Percentiles rank a stretch among this genome's conserved stretches.
Evolutionary conservation across 2,888 invertebrate genomes (phyloP).

Genomic region (Drosophila falleni): DNA sequence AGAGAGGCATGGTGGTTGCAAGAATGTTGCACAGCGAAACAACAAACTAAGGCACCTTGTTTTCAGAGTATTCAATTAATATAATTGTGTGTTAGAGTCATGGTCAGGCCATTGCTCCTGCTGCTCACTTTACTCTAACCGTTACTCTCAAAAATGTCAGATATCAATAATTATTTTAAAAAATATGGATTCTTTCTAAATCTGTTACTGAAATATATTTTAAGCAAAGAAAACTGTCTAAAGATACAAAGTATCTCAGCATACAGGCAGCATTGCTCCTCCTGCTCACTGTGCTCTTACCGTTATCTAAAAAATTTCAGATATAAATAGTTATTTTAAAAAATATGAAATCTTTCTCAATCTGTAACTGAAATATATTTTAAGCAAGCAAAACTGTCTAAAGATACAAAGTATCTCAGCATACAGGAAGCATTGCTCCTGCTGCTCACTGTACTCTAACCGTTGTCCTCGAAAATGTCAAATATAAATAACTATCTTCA

Average conservation of each 20-base stretch:
- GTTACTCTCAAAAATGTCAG: neutral
- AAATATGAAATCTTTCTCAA: neutral
- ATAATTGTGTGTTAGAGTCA: too few species aligned
- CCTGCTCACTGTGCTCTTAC: too few species aligned
- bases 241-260: constrained; percentile 14
- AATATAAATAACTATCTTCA: neutral
- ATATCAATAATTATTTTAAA: neutral
- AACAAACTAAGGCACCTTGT: neutral
- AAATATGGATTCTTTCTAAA: neutral
- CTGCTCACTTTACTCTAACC: neutral
- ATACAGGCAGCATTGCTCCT: constrained; percentile 3
- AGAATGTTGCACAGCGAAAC: neutral
- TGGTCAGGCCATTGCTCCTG: too few species aligned
- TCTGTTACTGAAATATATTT: neutral
- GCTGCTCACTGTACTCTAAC: too few species aligned
- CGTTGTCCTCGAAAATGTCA: neutral
- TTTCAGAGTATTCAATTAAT: neutral
- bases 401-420: constrained; percentile 14
- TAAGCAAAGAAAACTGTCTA: constrained; percentile 58
- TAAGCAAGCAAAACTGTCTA: constrained; percentile 57
- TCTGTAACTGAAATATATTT: neutral
- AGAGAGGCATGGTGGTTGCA: neutral
- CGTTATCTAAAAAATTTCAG: neutral
- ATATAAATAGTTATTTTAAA: neutral
- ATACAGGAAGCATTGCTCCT: constrained; percentile 1